Conservation (phyloP, 2,888 invertebrate species). For the Peribatodes rhomboidaria region DNA sequence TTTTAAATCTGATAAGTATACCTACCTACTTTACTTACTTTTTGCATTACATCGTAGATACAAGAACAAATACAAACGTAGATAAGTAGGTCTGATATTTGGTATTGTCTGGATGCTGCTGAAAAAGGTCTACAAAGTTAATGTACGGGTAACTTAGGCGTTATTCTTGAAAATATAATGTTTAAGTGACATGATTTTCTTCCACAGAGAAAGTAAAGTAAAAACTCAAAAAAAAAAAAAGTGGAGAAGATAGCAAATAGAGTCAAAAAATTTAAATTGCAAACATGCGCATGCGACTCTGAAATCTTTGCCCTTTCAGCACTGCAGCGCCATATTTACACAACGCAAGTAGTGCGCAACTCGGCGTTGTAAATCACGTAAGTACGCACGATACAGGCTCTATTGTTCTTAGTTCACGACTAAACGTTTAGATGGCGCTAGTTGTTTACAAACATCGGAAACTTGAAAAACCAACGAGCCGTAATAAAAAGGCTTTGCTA, state of each 20-base stretch:
- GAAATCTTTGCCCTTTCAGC: background rate
- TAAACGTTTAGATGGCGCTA: constrained; percentile 41
- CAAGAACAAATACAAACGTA: no score
- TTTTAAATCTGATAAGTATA: no score
- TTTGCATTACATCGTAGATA: no score
- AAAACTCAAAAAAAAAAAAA: no score
- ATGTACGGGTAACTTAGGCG: no score
- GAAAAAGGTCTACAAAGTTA: no score
- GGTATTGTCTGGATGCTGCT: no score
- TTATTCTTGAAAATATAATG: no score
- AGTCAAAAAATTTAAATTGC: background rate
- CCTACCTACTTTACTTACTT: no score
- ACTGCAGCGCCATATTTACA: constrained; percentile 28
- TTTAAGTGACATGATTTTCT: no score
- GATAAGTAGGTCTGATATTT: no score
- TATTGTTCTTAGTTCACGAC: constrained; percentile 38
- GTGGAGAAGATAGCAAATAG: background rate
- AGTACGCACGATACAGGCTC: constrained; percentile 2
- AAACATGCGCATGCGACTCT: background rate
- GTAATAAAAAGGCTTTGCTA: background rate
- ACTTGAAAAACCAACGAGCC: background rate
- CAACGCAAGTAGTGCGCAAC: background rate
- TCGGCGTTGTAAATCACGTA: background rate
- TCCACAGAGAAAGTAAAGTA: no score
- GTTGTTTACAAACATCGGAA: background rate